A percentile compares a stretch with the other conserved stretches of the same genome.
Evolutionary conservation across 2,888 invertebrate genomes (phyloP).

Genomic region (Neoitamus cyanurus): DNA sequence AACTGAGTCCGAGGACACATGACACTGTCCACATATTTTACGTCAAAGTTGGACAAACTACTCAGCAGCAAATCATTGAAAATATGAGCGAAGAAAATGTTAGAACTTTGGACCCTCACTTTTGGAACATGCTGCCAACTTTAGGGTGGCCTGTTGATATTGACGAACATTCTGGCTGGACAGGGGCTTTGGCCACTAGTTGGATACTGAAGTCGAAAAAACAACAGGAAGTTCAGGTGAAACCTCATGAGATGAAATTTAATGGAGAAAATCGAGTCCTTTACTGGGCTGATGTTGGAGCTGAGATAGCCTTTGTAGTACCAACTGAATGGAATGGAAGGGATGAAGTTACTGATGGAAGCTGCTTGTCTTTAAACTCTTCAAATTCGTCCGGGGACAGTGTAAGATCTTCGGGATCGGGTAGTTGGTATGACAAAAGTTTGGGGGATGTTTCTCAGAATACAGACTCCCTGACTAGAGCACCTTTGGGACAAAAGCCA

Average conservation of each 20-base stretch:
- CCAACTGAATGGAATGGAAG: conserved; percentile 73
- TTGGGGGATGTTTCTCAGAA: conserved; percentile 65
- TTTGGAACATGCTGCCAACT: conserved; percentile 74
- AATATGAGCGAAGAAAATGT: conserved; percentile 63
- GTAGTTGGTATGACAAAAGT: conserved; percentile 69
- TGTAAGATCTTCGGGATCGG: conserved; percentile 53
- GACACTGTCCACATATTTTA: conserved; percentile 96
- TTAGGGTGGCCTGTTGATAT: conserved; percentile 91
- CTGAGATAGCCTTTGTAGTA: conserved; percentile 95
- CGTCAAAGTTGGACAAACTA: conserved; percentile 85
- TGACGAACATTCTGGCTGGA: conserved; percentile 91
- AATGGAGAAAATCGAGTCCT: conserved; percentile 87
- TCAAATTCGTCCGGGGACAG: conserved; percentile 57
- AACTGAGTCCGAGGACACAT: conserved; percentile 85
- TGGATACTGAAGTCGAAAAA: conserved; percentile 72
- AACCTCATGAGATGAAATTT: conserved; percentile 73
- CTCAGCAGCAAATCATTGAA: conserved; percentile 79
- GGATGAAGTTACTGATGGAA: conserved; percentile 67
- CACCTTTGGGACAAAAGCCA: conserved; percentile 69
- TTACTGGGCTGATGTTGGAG: conserved; percentile 95
- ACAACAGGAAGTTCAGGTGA: conserved; percentile 9
- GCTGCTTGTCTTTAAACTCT: conserved; percentile 64
- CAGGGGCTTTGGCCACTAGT: conserved; percentile 88
- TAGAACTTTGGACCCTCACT: conserved; percentile 67
- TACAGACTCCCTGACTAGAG: conserved; percentile 49